phyloP scores from a whole-genome alignment of 2,797 vertebrate species.

The Furcifer pardalis region DNA sequence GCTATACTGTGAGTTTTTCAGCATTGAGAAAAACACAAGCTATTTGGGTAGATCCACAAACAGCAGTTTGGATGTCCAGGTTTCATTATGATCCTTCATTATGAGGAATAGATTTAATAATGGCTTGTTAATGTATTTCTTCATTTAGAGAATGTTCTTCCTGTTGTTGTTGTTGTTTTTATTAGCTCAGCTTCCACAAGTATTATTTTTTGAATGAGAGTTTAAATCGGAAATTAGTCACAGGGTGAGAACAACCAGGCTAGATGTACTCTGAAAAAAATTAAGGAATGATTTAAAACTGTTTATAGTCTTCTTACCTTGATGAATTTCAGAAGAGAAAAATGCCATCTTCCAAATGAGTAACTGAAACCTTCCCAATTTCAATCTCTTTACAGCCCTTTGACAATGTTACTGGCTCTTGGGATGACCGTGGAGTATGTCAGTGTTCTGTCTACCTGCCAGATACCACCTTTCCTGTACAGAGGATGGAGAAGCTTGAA shows the following conservation, averaged over 20 bases:
- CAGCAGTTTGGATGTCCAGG: neutral
- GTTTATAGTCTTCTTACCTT: too few relatives aligned
- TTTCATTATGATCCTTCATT: neutral
- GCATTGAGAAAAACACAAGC: too few relatives aligned
- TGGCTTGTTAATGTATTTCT: neutral
- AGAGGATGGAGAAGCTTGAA: conserved; percentile 79
- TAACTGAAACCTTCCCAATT: conserved; percentile 27
- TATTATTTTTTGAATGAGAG: neutral
- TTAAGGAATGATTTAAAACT: neutral
- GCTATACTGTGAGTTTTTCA: neutral
- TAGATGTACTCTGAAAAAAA: neutral
- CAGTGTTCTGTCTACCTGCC: conserved; percentile 84
- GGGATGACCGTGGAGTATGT: conserved; percentile 79
- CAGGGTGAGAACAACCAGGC: too few relatives aligned
- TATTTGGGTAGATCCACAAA: neutral
- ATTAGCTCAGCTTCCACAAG: neutral
- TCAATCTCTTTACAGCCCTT: conserved; percentile 68
- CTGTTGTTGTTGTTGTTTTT: neutral
- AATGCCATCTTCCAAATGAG: conserved; percentile 1
- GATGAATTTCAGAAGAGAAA: neutral
- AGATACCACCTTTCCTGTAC: conserved; percentile 82
- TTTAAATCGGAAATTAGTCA: neutral
- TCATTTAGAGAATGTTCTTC: neutral
- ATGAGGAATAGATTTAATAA: neutral
- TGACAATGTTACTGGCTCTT: conserved; percentile 78